phyloP scores from a whole-genome alignment of 2,797 vertebrate genomes.

The Onychomys torridus region DNA sequence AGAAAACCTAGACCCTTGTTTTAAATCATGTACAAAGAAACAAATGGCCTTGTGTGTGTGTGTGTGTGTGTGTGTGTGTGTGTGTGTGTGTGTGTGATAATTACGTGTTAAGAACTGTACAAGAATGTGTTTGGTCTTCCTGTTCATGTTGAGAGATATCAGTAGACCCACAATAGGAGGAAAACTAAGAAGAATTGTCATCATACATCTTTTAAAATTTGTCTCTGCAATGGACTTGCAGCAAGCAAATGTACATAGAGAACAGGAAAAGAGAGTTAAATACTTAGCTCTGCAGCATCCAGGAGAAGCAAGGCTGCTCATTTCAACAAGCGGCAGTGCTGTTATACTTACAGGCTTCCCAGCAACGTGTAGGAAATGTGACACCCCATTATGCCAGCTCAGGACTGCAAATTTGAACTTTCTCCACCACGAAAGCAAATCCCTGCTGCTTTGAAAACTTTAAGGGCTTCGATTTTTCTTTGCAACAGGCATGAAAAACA shows the following conservation, averaged over 20 bases:
- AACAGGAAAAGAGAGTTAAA: not conserved
- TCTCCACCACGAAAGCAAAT: slow-evolving; percentile 49
- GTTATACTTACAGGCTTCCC: not conserved
- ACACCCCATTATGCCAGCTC: not conserved
- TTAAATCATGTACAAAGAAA: not conserved
- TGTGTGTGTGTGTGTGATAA: no score
- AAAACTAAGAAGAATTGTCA: not conserved
- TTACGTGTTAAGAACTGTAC: not conserved
- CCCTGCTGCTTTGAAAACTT: slow-evolving; percentile 58
- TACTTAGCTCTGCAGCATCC: not conserved
- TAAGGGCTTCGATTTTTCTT: slow-evolving; percentile 59
- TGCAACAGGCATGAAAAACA: slow-evolving; percentile 29
- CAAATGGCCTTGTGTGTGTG: not conserved
- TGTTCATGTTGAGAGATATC: not conserved
- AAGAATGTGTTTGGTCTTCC: not conserved
- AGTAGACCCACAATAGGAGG: not conserved
- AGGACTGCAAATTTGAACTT: slow-evolving; percentile 57
- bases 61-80: no score
- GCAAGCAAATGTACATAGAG: not conserved
- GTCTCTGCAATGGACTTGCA: slow-evolving; percentile 11
- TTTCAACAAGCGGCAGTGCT: not conserved
- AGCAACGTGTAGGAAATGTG: slow-evolving; percentile 29
- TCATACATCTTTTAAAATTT: not conserved
- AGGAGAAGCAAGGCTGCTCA: not conserved
- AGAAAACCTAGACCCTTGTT: not conserved